These are phyloP conservation scores for Leucania comma DNA, from an alignment of 2,888 invertebrate species.

Conservation along the genomic window DNA sequence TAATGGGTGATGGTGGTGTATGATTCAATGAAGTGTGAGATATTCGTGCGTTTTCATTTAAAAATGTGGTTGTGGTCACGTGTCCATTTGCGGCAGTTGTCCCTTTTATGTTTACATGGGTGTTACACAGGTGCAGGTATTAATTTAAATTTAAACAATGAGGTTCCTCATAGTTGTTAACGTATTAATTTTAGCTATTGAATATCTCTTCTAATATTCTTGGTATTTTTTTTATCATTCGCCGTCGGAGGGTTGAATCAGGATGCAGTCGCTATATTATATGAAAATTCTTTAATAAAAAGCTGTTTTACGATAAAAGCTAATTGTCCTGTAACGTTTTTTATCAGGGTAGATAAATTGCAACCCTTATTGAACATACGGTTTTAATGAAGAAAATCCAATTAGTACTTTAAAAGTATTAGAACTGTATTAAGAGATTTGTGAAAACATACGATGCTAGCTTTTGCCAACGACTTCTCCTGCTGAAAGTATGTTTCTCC, in stretches of 20 bases:
- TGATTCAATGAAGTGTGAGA: not conserved
- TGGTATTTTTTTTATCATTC: not conserved
- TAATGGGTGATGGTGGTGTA: too few relatives aligned
- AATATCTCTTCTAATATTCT: too few relatives aligned
- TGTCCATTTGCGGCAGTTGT: conserved; percentile 15
- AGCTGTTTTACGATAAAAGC: not conserved
- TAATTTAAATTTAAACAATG: not conserved
- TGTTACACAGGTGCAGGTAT: not conserved
- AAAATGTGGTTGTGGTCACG: not conserved
- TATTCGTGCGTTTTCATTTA: not conserved
- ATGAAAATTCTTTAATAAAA: not conserved
- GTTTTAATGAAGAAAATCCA: not conserved
- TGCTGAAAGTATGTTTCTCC: too few relatives aligned
- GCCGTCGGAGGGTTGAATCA: not conserved
- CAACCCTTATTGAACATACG: not conserved
- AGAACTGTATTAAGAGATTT: not conserved
- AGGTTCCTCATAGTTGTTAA: not conserved
- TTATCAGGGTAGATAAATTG: not conserved
- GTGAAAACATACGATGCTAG: not conserved
- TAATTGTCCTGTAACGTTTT: not conserved
- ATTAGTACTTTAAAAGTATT: not conserved
- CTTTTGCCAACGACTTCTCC: not conserved
- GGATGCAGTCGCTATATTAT: not conserved
- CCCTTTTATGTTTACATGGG: not conserved
- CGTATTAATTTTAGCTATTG: not conserved